Conservation (phyloP, 2,888 invertebrate genomes). For the Nasonovia ribisnigri region DNA sequence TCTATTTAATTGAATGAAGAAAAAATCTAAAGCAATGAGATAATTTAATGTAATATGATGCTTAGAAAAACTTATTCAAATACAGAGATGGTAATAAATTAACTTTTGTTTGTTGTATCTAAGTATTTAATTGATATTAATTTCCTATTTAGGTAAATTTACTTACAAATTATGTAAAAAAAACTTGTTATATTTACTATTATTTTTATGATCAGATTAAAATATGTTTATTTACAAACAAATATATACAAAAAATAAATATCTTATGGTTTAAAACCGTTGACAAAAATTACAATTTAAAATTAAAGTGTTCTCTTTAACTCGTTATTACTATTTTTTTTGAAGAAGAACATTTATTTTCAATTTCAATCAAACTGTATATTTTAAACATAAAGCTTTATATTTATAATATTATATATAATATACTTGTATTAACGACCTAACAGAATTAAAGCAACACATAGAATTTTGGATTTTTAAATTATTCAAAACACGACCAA, state of each 20-base stretch:
- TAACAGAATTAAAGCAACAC: not conserved
- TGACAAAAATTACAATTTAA: not conserved
- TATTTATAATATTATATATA: not conserved
- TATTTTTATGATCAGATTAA: not conserved
- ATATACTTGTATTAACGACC: not conserved
- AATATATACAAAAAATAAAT: not conserved
- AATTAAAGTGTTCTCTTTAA: too few relatives aligned
- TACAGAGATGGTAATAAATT: not conserved
- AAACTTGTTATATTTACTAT: not conserved
- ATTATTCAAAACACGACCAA: constrained; percentile 5
- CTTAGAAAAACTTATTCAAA: not conserved
- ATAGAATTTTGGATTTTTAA: not conserved
- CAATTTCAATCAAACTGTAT: not conserved
- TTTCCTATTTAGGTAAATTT: not conserved
- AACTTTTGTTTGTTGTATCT: not conserved
- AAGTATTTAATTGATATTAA: not conserved
- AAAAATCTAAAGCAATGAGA: not conserved
- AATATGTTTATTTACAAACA: not conserved
- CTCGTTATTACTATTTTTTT: too few relatives aligned
- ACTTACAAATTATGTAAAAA: not conserved
- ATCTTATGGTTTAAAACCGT: not conserved
- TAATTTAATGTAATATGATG: not conserved
- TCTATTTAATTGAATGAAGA: not conserved
- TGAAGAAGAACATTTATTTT: not conserved
- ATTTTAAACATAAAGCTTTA: not conserved